Evolutionary conservation across 2,888 invertebrate species (phyloP), one percentile per base, ranked within the genome.

Genomic region (Pyralis farinalis): DNA sequence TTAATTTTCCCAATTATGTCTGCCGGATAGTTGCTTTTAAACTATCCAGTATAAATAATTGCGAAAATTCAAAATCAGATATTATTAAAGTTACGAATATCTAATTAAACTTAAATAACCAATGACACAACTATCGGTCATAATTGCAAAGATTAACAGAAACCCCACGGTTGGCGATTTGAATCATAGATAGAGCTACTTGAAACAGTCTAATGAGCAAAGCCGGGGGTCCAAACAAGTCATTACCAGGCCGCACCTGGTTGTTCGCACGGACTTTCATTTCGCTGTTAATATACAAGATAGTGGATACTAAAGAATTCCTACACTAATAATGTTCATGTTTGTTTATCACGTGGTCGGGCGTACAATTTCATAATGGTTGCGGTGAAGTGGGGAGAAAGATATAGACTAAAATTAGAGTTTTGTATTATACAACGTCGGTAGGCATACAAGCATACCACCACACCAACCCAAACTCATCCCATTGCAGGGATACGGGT

Each of bases 171-270:
- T 66, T 58, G 64, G 68, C 62, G 64, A 68, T 67, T 16, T 62
- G 62, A 71, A 72, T 71, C 67, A 64, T 66, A 72, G 69, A 66
- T 55, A 62, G 71, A 66, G 47, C 52, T 64, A 80, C 83, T 81
- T 63, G 53, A 80, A 55, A 48, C 55, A 48, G 59, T 63, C 61
- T 84, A 85, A 85, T 85, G 84, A 83, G 80, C 71, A 83, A 82
- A 85, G 78, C 84, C 80, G 56, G 55, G 46, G 67, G 55, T 49
- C 69, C 73, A 74, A 77, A 65, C 60, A 44, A 67, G 71, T 73
- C 70, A 78, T 80, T 75, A 77, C 48, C 44, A n/a, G 43, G 9
- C 27, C 33, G 42, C 83, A 83, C 60, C 68, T 84, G 84, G 44
- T 11, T 25, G 61, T 71, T 84, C 83, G 49, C 84, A 84, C 72